Percentiles rank a stretch among this genome's conserved stretches.
Evolutionary conservation across 1,140 invertebrate genomes (phyloP).

Genomic region (Metopolophium dirhodum): DNA sequence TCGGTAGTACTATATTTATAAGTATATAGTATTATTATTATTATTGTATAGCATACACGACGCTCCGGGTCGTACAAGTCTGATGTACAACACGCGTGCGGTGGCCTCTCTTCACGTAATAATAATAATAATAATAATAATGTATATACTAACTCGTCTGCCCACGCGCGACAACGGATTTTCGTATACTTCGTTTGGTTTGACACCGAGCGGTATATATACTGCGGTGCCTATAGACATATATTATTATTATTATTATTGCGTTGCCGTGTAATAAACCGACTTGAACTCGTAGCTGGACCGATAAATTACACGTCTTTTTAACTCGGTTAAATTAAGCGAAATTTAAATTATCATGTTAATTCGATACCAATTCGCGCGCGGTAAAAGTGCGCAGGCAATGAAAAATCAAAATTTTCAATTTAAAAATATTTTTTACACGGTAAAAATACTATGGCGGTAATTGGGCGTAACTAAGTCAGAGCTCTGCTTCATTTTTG

Average conservation of each 20-base stretch:
- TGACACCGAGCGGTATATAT: neutral
- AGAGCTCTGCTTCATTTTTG: neutral
- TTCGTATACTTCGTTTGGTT: neutral
- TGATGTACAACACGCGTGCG: neutral
- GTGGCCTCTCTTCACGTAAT: neutral
- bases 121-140: too few relatives aligned
- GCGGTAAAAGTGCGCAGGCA: neutral
- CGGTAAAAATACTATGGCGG: neutral
- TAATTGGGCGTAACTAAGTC: neutral
- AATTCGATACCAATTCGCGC: neutral
- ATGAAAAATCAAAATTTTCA: neutral
- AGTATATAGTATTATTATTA: neutral
- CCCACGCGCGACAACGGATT: neutral
- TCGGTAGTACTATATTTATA: neutral
- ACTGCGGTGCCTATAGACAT: neutral
- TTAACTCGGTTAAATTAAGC: neutral
- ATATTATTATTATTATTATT: neutral
- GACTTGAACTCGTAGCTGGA: neutral
- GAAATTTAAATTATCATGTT: neutral
- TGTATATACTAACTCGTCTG: neutral
- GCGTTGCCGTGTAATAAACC: neutral
- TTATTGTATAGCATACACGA: neutral
- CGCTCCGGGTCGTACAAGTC: neutral
- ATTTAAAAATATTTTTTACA: neutral
- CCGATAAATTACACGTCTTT: neutral